phyloP scores from a whole-genome alignment of 2,797 vertebrate species.

The Pachyuromys duprasi region DNA sequence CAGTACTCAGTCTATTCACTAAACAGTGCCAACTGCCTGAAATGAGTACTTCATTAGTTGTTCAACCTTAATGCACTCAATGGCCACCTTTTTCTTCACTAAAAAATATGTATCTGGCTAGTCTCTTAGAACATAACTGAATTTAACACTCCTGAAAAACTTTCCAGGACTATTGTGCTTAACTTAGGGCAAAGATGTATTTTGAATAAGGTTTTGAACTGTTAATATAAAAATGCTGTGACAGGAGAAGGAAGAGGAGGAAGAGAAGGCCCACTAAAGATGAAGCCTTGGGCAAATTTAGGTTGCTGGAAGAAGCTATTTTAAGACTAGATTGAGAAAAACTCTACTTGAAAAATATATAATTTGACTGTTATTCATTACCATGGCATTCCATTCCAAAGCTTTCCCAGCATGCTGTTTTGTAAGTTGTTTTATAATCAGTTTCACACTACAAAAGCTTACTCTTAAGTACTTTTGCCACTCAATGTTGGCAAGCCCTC shows the following conservation, averaged over 20 bases:
- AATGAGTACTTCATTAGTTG: background rate
- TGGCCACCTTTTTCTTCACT: background rate
- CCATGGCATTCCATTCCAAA: slow-evolving; percentile 56
- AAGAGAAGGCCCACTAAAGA: background rate
- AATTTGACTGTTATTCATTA: slow-evolving; percentile 27
- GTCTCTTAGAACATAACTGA: slow-evolving; percentile 47
- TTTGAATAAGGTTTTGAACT: slow-evolving; percentile 50
- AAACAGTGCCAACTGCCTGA: background rate
- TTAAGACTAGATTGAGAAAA: slow-evolving; percentile 59
- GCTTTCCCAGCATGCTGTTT: slow-evolving; percentile 65
- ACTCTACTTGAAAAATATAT: background rate
- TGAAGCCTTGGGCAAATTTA: slow-evolving; percentile 53
- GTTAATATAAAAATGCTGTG: slow-evolving; percentile 37
- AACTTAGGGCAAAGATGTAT: slow-evolving; percentile 4
- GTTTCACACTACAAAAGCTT: slow-evolving; percentile 61
- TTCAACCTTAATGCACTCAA: background rate
- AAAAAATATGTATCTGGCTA: background rate
- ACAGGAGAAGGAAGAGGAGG: background rate
- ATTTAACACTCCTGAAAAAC: background rate
- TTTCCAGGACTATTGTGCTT: background rate
- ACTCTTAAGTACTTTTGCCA: slow-evolving; percentile 60
- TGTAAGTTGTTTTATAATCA: slow-evolving; percentile 64
- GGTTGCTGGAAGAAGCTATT: slow-evolving; percentile 28
- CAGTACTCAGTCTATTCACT: background rate
- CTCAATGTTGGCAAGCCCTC: slow-evolving; percentile 39